These are phyloP conservation scores for Sylvilagus floridanus DNA, from an alignment of 2,797 vertebrate genomes.

Conservation along the genomic window DNA sequence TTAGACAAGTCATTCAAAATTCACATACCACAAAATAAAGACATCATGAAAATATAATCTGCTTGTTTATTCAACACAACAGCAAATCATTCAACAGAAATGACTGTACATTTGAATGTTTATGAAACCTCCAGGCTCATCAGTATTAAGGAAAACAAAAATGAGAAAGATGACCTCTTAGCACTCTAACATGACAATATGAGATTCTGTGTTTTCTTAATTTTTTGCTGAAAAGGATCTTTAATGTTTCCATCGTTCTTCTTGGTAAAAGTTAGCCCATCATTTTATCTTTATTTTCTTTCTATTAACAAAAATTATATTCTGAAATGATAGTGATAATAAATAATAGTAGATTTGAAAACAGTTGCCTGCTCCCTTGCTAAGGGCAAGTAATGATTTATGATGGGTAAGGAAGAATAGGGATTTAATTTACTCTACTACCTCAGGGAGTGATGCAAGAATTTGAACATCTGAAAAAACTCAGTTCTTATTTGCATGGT, in stretches of 20 bases:
- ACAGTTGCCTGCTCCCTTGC: conserved; percentile 42
- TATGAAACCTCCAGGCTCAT: conserved; percentile 1
- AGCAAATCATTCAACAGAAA: conserved; percentile 29
- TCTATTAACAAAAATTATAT: conserved; percentile 72
- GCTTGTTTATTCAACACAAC: conserved; percentile 59
- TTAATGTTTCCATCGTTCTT: conserved; percentile 52
- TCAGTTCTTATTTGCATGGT: conserved; percentile 51
- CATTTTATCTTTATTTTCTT: conserved; percentile 60
- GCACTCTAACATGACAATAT: not conserved
- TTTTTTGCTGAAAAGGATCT: conserved; percentile 21
- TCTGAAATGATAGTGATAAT: conserved; percentile 63
- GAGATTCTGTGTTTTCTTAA: conserved; percentile 8
- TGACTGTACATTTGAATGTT: conserved; percentile 12
- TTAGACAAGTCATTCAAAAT: conserved; percentile 56
- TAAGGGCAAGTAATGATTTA: conserved; percentile 59
- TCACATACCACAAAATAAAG: not conserved
- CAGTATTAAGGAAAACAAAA: conserved; percentile 47
- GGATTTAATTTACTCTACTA: conserved; percentile 61
- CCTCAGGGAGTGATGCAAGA: conserved; percentile 8
- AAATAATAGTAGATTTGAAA: conserved; percentile 62
- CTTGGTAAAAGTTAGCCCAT: conserved; percentile 22
- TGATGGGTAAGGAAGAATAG: conserved; percentile 24
- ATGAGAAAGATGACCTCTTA: conserved; percentile 24
- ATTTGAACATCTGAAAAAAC: conserved; percentile 44
- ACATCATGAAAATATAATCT: conserved; percentile 31